Conservation (phyloP, 2,113 vertebrate genomes). For the Psephotus haematonotus region DNA sequence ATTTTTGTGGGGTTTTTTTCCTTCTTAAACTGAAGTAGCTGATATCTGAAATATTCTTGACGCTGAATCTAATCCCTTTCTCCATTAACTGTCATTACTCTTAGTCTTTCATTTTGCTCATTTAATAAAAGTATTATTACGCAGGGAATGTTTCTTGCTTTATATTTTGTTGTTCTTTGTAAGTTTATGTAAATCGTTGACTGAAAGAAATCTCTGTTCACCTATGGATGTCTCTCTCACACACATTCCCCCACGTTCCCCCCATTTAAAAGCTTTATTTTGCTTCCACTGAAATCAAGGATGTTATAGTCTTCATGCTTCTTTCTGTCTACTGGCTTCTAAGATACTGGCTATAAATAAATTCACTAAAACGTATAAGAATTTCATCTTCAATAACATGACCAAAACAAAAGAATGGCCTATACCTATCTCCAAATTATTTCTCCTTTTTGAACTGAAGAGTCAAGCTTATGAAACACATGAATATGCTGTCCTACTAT, state of each 20-base stretch:
- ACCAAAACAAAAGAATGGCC: not conserved
- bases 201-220: not conserved
- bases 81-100: conserved; percentile 14
- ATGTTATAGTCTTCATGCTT: not conserved
- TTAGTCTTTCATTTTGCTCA: conserved; percentile 1
- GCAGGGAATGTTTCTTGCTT: not conserved
- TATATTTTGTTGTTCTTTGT: not conserved
- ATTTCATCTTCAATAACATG: not conserved
- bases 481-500: not conserved
- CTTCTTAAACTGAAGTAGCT: not conserved
- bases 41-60: conserved; percentile 35
- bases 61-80: conserved; percentile 9
- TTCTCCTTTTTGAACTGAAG: not conserved
- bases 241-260: fast-evolving
- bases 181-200: not conserved
- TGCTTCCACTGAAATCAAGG: not conserved
- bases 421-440: not conserved
- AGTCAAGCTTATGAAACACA: not conserved
- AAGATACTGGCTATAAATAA: not conserved
- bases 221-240: not conserved
- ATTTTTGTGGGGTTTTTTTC: not conserved
- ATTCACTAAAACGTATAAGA: not conserved
- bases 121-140: conserved; percentile 30
- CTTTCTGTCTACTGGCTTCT: not conserved
- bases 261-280: not conserved